Base-by-base conservation (phyloP, 1,140 invertebrate genomes). In the Cotesia glomerata region DNA sequence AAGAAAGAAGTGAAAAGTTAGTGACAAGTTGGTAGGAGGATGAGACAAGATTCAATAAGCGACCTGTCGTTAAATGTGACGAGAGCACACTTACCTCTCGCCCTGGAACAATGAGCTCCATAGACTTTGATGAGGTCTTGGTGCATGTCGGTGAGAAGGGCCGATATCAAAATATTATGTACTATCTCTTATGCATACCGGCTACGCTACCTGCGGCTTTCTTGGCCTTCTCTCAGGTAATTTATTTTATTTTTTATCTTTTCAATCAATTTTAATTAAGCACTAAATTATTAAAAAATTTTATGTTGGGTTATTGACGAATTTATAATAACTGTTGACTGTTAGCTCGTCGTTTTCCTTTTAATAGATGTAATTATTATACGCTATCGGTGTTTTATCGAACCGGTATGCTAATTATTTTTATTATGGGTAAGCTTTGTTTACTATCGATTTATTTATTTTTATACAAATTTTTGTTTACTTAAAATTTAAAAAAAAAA, bases 41-140 rank as follows among this genome's bases (percentile, higher is more conserved):
- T 77, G 77, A 70, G 71, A 72, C 73, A 45, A 36, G 54, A 74
- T 61, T 49, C 14, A 63, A 13, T 59, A 68, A 67, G 58, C 61
- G 58, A 75, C 16, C 70, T 64, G 71, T 75, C 76, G 59, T 70
- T 35, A 32, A 73, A 49, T 32, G 58, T 58, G 56, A 26, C 61
- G 67, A 74, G 67, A 64, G 62, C 64, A 36, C 58, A 69, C 35
- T 54, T 71, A 7, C 59, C 59, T 70, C 73, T 72, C 59, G 65
- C 69, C 39, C 51, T 63, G 63, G 65, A 84, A 87, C 84, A 78
- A 88, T 88, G 86, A 87, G 86, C 78, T 82, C 88, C 63, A 89
- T 89, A 80, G 90, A 93, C 81, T 89, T 93, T 78, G 92, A 93
- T 79, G 90, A 91, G 79, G 89, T 92, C 67, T 82, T 92, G 62